Evolutionary conservation across 2,113 vertebrate genomes (phyloP), one percentile per base, ranked within the genome.

Genomic region (Riparia riparia): DNA sequence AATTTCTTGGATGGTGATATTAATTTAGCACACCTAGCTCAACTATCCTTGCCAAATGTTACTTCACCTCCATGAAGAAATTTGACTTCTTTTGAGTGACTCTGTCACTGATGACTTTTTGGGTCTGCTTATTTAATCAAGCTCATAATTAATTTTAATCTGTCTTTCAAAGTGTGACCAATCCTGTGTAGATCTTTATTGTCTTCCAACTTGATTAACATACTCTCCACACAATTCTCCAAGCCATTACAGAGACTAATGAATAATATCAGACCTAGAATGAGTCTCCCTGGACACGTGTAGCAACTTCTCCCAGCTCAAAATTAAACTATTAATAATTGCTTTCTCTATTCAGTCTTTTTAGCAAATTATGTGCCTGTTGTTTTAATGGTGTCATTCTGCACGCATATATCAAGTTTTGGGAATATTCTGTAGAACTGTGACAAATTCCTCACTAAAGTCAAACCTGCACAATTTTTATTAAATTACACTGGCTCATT

Each of bases 81-180:
- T 86, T 57, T 70, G 12, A 54, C 80, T 94, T 92, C 41, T 89
- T 56, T 80, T 56, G 70, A 87, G 65, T 39, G 57, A 37, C 51
- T 90, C 79, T 91, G 69, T 73, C 84, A 70, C 28, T 32, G 41
- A 51, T 92, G 94, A 54, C 65, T 74, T 94, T 76, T 81, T 69
- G 78, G 57, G 60, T 72, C 84, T 7, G 4, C 86, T 93, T 96
- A 72, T 96, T 91, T 95, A 97, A 78, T 81, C 83, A 94, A 86
- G 69, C 69, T 95, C 82, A 78, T 96, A 92, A 92, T 96, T 93
- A 96, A 96, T 97, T 96, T 97, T 97, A 97, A 96, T 97, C 79
- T 83, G 54, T 81, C 28, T 31, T 94, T 95, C 70, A 93, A 95
- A 93, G 84, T 94, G 77, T 94, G 91, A 96, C 88, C 93, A 91